Evolutionary conservation across 1,140 invertebrate species (phyloP).

Genomic region (Rhizoglyphus robini): DNA sequence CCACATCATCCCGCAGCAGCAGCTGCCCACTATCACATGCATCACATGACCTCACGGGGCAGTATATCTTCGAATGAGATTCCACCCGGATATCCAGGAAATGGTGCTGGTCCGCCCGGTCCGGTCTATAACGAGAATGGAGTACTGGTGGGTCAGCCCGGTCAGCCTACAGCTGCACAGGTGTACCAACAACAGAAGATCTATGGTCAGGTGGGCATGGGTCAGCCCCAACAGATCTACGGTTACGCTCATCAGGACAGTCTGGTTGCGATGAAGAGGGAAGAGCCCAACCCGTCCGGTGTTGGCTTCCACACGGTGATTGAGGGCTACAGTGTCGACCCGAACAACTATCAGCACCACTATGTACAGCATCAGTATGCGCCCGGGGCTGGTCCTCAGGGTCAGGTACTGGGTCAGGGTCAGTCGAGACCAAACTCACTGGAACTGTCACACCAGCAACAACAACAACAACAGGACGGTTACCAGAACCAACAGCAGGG

Average conservation of each 20-base stretch:
- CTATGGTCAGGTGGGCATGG: background rate
- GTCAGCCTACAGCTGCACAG: slow-evolving; percentile 18
- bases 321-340: slow-evolving; percentile 2
- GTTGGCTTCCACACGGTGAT: background rate
- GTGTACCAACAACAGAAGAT: slow-evolving; percentile 22
- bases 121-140: background rate
- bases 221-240: slow-evolving; percentile 30
- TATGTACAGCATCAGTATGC: background rate
- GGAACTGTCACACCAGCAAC: slow-evolving; percentile 38
- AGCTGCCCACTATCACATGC: slow-evolving; percentile 20
- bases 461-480: slow-evolving; percentile 27
- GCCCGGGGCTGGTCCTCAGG: background rate
- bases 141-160: slow-evolving; percentile 18
- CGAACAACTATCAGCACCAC: slow-evolving; percentile 14
- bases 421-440: slow-evolving; percentile 50
- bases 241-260: background rate
- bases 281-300: background rate
- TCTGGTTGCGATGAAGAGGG: background rate
- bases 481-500: slow-evolving; percentile 18
- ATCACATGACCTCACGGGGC: slow-evolving; percentile 2
- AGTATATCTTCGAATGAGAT: background rate
- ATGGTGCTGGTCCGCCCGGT: background rate
- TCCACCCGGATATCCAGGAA: background rate
- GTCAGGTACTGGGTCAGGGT: background rate
- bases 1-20: background rate